These are phyloP conservation scores for Muntiacus reevesi DNA, from an alignment of 2,113 vertebrate genomes.

Conservation along the genomic window DNA sequence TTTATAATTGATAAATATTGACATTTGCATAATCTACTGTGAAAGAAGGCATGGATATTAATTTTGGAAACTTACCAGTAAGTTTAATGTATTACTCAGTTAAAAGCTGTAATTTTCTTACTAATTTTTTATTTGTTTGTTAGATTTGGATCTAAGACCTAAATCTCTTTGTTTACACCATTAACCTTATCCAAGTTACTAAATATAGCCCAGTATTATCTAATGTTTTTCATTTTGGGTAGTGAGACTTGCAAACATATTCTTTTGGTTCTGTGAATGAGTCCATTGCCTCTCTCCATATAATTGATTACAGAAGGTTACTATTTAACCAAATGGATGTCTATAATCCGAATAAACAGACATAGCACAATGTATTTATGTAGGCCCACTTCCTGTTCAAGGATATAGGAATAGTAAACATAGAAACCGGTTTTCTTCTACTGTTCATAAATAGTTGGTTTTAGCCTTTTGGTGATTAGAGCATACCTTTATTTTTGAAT, in stretches of 20 bases:
- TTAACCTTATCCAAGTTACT: neutral
- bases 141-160: neutral
- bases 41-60: neutral
- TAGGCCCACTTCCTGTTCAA: neutral
- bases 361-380: neutral
- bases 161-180: neutral
- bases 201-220: neutral
- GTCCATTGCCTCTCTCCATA: neutral
- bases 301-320: constrained; percentile 3
- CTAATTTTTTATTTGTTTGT: neutral
- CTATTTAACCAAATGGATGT: neutral
- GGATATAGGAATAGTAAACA: neutral
- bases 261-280: neutral
- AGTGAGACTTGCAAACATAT: neutral
- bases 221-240: neutral
- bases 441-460: neutral
- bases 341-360: neutral
- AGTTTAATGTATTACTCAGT: neutral
- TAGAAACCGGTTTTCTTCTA: neutral
- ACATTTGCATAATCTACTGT: neutral
- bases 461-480: constrained; percentile 15
- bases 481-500: neutral
- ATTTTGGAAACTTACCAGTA: neutral
- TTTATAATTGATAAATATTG: constrained; percentile 43
- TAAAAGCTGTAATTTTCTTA: neutral